Percentiles rank a stretch among this genome's conserved stretches.
Evolutionary conservation across 1,140 invertebrate species (phyloP).

Genomic region (Diprion similis): DNA sequence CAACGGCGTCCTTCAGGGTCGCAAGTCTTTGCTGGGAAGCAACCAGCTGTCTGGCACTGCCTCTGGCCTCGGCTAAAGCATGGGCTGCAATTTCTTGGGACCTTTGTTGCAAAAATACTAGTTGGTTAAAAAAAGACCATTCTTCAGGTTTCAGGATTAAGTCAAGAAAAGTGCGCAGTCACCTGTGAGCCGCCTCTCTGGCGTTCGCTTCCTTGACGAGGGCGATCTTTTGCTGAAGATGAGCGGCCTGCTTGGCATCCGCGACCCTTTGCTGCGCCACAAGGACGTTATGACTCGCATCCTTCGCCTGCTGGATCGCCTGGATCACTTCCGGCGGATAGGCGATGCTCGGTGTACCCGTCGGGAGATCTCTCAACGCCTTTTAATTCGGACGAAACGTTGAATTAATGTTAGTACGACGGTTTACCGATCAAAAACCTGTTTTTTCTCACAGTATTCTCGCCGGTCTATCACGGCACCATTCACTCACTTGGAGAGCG

Average conservation of each 20-base stretch:
- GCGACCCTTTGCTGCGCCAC: constrained; percentile 53
- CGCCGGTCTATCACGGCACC: too few species aligned
- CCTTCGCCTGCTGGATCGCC: constrained; percentile 56
- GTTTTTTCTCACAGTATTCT: too few species aligned
- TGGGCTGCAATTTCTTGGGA: constrained; percentile 54
- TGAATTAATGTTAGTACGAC: too few species aligned
- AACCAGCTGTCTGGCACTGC: constrained; percentile 53
- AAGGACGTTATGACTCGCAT: constrained; percentile 56
- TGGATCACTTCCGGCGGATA: constrained; percentile 52
- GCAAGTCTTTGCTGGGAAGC: constrained; percentile 58
- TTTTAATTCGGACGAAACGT: constrained; percentile 19
- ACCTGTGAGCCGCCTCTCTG: constrained; percentile 52
- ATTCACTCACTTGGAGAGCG: constrained; percentile 49
- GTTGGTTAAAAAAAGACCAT: neutral
- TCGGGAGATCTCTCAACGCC: constrained; percentile 44
- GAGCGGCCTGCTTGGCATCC: constrained; percentile 51
- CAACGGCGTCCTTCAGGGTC: constrained; percentile 55
- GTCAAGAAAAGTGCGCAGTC: neutral
- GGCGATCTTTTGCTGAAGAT: constrained; percentile 56
- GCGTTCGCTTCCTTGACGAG: constrained; percentile 54
- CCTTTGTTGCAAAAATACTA: constrained; percentile 29
- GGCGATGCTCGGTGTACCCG: constrained; percentile 52
- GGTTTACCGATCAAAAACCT: too few species aligned
- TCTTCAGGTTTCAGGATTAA: constrained; percentile 10
- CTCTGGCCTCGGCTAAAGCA: constrained; percentile 48